Evolutionary conservation across 2,113 vertebrate genomes (phyloP).

Genomic region (Sturnus vulgaris): DNA sequence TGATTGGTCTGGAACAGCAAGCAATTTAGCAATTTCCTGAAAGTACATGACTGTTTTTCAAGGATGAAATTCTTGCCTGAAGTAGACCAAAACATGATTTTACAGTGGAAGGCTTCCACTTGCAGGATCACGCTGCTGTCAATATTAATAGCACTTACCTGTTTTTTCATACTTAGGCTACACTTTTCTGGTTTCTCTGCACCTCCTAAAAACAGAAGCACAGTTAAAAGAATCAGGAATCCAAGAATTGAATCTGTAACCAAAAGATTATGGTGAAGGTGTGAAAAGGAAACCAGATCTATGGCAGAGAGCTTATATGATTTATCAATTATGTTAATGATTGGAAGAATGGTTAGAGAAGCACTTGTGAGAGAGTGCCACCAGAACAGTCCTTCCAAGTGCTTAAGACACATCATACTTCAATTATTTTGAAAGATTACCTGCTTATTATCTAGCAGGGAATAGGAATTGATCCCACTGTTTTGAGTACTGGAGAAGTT

Average conservation of each 20-base stretch:
- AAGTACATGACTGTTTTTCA: neutral
- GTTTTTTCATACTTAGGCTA: neutral
- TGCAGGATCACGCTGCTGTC: neutral
- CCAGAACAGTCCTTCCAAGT: neutral
- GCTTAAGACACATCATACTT: neutral
- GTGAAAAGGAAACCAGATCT: neutral
- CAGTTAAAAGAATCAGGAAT: neutral
- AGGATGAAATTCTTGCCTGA: constrained; percentile 15
- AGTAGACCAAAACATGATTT: neutral
- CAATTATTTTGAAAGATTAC: neutral
- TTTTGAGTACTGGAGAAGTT: neutral
- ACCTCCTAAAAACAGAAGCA: neutral
- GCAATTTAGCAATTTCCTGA: constrained; percentile 32
- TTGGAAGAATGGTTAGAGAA: neutral
- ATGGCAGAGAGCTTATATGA: neutral
- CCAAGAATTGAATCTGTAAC: neutral
- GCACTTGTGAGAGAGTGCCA: neutral
- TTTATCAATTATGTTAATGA: neutral
- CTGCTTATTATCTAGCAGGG: neutral
- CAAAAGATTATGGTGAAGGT: neutral
- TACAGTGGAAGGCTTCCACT: neutral
- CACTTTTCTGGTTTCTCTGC: neutral
- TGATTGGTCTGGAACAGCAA: constrained; percentile 17
- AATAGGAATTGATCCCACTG: neutral
- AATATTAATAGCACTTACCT: neutral